These are phyloP conservation scores for Aphidius colemani DNA, from an alignment of 2,888 invertebrate genomes.

Conservation along the genomic window DNA sequence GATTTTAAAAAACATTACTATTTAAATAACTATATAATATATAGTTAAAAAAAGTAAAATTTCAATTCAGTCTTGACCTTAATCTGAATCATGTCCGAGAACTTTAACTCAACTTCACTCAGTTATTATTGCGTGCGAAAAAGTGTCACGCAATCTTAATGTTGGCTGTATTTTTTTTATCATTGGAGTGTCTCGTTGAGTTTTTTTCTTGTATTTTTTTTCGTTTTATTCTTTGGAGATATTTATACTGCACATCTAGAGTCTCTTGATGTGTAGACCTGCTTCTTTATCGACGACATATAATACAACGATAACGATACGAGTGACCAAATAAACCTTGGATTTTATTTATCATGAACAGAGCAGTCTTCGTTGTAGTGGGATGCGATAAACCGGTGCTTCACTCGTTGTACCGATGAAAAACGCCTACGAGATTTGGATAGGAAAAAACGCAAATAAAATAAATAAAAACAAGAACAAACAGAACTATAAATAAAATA, in stretches of 20 bases:
- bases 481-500: too few species aligned
- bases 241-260: not conserved
- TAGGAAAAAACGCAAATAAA: not conserved
- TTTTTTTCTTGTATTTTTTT: not conserved
- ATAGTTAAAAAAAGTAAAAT: not conserved
- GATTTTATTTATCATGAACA: conserved; percentile 42
- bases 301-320: conserved; percentile 24
- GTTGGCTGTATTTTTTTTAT: conserved; percentile 4
- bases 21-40: too few species aligned
- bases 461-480: conserved; percentile 14
- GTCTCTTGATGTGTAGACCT: too few species aligned
- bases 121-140: conserved; percentile 12
- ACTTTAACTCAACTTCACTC: not conserved
- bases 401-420: conserved; percentile 19
- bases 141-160: conserved; percentile 36
- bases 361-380: conserved; percentile 36
- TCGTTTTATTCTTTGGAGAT: not conserved
- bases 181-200: conserved; percentile 4
- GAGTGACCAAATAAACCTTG: conserved; percentile 38
- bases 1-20: too few species aligned
- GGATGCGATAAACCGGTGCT: too few species aligned
- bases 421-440: not conserved
- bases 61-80: conserved; percentile 10
- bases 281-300: conserved; percentile 19
- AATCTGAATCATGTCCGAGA: conserved; percentile 13